Conservation (phyloP, 2,797 vertebrate genomes). For the Nannoperca australis region DNA sequence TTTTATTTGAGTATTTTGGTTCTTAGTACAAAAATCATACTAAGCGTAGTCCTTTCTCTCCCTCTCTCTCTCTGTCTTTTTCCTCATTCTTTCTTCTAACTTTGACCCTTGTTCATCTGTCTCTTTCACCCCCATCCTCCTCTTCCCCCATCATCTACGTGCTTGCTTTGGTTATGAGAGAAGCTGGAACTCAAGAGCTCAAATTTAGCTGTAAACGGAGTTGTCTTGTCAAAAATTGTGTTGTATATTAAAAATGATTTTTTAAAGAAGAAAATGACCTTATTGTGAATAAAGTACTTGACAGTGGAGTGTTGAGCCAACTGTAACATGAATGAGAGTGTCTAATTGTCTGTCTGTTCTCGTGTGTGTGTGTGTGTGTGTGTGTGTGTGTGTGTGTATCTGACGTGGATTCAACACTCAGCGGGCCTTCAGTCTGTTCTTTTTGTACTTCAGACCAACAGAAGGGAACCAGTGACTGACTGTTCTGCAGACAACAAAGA, state of each 20-base stretch:
- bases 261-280: slow-evolving; percentile 86
- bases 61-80: slow-evolving; percentile 60
- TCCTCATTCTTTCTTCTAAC: slow-evolving; percentile 69
- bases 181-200: slow-evolving; percentile 85
- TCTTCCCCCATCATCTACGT: slow-evolving; percentile 74
- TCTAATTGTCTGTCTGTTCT: slow-evolving; percentile 64
- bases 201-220: slow-evolving; percentile 87
- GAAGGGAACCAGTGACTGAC: not conserved
- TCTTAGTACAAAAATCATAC: slow-evolving; percentile 84
- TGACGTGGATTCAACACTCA: not conserved
- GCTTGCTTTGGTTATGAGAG: slow-evolving; percentile 87
- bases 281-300: slow-evolving; percentile 91
- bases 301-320: slow-evolving; percentile 84
- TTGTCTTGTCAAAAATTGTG: slow-evolving; percentile 89
- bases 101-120: slow-evolving; percentile 64
- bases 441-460: not conserved
- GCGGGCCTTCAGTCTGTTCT: not conserved
- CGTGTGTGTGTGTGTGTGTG: slow-evolving; percentile 48
- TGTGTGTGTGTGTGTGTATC: too few species aligned
- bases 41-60: slow-evolving; percentile 76
- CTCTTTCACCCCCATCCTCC: slow-evolving; percentile 72
- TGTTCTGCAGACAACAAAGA: not conserved
- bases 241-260: slow-evolving; percentile 90
- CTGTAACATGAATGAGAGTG: slow-evolving; percentile 77
- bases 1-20: slow-evolving; percentile 84